These are phyloP conservation scores for Vandiemenella viatica DNA, from an alignment of 2,888 invertebrate genomes.

Conservation along the genomic window DNA sequence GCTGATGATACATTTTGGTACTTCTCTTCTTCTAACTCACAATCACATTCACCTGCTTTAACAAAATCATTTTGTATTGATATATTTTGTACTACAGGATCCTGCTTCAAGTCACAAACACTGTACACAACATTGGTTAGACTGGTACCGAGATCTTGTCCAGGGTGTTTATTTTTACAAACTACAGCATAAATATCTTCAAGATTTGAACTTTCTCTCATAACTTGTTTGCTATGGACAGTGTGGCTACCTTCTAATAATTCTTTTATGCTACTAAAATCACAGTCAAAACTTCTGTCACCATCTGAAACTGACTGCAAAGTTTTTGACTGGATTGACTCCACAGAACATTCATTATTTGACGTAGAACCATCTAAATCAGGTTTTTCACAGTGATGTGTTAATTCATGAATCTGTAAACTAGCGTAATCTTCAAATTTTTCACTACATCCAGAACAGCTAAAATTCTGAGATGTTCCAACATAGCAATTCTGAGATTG, in stretches of 20 bases:
- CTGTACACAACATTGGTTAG: too few species aligned
- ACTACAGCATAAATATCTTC: background rate
- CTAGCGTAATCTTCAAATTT: background rate
- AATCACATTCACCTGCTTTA: background rate
- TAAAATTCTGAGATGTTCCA: background rate
- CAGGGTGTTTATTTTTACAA: background rate
- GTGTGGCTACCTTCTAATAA: too few species aligned
- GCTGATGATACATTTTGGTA: too few species aligned
- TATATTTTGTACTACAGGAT: background rate
- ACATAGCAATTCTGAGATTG: background rate
- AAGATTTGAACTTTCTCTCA: background rate
- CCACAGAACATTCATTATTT: too few species aligned
- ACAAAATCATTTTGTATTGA: background rate
- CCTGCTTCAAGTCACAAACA: background rate
- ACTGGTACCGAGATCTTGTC: background rate
- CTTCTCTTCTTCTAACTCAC: too few species aligned
- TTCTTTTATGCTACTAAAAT: too few species aligned
- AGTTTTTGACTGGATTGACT: too few species aligned
- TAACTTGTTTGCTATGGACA: too few species aligned
- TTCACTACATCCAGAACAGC: slow-evolving; percentile 2
- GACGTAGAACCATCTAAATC: background rate
- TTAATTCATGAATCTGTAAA: slow-evolving; percentile 1
- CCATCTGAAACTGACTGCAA: too few species aligned
- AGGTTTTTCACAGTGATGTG: background rate
- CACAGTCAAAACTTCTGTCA: too few species aligned